These are phyloP conservation scores for Merluccius polli DNA, from an alignment of 2,797 vertebrate species.

Conservation along the genomic window DNA sequence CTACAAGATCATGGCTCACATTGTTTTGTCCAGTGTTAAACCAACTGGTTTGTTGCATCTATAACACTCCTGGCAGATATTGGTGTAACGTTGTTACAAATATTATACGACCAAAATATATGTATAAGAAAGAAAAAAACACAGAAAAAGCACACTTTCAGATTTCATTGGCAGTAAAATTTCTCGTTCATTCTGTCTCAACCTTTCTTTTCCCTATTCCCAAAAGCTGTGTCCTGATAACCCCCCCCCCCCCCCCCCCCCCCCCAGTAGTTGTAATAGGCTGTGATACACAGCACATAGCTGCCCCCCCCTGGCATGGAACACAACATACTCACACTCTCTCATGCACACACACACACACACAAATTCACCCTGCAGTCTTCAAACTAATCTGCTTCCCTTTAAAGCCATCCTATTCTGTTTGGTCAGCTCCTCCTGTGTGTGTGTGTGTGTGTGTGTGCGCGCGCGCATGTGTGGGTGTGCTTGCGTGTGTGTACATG, in stretches of 20 bases:
- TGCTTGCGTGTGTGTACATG: background rate
- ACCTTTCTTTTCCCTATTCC: background rate
- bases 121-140: background rate
- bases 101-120: background rate
- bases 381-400: constrained; percentile 47
- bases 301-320: background rate
- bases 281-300: constrained; percentile 2
- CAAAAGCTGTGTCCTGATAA: background rate
- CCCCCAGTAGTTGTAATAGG: constrained; percentile 3
- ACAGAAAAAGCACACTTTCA: background rate
- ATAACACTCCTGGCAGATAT: background rate
- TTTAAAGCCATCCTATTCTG: constrained; percentile 39
- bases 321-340: background rate
- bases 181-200: background rate
- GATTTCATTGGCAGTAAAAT: background rate
- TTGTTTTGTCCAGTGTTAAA: background rate
- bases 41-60: background rate
- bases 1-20: background rate
- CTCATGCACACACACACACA: background rate
- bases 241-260: too few species aligned
- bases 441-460: constrained; percentile 3
- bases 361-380: constrained; percentile 4
- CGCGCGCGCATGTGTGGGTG: background rate
- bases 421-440: constrained; percentile 41
- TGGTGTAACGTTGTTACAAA: background rate